Evolutionary conservation across 2,113 vertebrate species (phyloP).

Genomic region (Oncorhynchus mykiss): DNA sequence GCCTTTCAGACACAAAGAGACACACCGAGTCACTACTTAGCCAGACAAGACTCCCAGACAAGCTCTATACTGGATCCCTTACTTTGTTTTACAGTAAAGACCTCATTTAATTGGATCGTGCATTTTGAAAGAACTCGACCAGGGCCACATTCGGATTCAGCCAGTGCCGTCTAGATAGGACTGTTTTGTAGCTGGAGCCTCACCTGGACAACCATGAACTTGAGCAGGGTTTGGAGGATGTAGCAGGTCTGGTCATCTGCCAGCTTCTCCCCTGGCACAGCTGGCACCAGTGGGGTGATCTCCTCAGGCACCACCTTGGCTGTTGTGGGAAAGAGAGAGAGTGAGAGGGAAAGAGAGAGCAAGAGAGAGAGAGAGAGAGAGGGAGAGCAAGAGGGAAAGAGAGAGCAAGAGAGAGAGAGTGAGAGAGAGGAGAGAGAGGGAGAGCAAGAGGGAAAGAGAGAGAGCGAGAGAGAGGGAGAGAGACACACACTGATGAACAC

Average conservation of each 20-base stretch:
- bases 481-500: neutral
- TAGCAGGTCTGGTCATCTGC: slow-evolving; percentile 92
- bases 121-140: no score
- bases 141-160: neutral
- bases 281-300: slow-evolving; percentile 89
- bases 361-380: no score
- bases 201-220: slow-evolving; percentile 97
- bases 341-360: neutral
- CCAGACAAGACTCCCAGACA: neutral
- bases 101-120: no score
- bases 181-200: slow-evolving; percentile 12
- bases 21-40: neutral
- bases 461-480: no score
- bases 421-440: neutral
- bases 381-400: no score
- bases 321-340: slow-evolving; percentile 52
- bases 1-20: slow-evolving; percentile 75
- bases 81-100: no score
- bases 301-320: slow-evolving; percentile 94
- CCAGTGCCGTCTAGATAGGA: no score
- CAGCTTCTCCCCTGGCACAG: slow-evolving; percentile 85
- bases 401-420: no score
- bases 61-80: neutral
- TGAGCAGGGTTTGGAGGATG: slow-evolving; percentile 91
- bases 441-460: no score